A percentile compares a stretch with the other conserved stretches of the same genome.
Conservation (phyloP, 2,888 invertebrate genomes). For the Ichneumoninae sp. region DNA sequence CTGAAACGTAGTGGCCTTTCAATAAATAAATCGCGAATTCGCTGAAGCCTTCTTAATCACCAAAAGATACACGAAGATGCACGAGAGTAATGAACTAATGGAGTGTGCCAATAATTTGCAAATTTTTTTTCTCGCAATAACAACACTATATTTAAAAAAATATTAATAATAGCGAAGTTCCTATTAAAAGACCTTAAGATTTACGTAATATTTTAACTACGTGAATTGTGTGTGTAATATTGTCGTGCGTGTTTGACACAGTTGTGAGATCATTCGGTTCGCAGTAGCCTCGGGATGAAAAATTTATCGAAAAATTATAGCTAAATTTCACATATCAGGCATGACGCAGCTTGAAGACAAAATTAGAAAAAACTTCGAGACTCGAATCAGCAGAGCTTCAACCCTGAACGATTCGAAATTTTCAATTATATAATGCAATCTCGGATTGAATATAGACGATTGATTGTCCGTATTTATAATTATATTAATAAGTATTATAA, state of each 20-base stretch:
- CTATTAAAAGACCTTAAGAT: constrained; percentile 54
- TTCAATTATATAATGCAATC: constrained; percentile 15
- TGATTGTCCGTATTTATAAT: constrained; percentile 5
- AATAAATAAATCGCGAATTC: too few species aligned
- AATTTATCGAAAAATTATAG: constrained; percentile 20
- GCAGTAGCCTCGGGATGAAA: constrained; percentile 24
- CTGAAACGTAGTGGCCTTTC: too few species aligned
- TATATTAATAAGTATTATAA: constrained; percentile 27
- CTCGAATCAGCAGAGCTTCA: background rate
- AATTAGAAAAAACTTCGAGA: background rate
- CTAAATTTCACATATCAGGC: constrained; percentile 60
- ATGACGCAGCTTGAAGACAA: background rate
- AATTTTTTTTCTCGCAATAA: constrained; percentile 2
- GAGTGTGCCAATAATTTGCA: constrained; percentile 57
- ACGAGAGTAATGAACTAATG: background rate
- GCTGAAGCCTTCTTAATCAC: background rate
- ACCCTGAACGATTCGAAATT: background rate
- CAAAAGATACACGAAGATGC: background rate
- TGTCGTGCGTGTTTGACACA: background rate
- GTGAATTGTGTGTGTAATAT: constrained; percentile 17
- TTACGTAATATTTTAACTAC: constrained; percentile 47
- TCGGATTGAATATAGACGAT: constrained; percentile 32
- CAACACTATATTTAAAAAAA: background rate
- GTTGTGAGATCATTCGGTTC: constrained; percentile 14
- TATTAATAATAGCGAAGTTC: constrained; percentile 59